Conservation (phyloP, 35 echinoderm and acorn worm species). For the Anneissia japonica region DNA sequence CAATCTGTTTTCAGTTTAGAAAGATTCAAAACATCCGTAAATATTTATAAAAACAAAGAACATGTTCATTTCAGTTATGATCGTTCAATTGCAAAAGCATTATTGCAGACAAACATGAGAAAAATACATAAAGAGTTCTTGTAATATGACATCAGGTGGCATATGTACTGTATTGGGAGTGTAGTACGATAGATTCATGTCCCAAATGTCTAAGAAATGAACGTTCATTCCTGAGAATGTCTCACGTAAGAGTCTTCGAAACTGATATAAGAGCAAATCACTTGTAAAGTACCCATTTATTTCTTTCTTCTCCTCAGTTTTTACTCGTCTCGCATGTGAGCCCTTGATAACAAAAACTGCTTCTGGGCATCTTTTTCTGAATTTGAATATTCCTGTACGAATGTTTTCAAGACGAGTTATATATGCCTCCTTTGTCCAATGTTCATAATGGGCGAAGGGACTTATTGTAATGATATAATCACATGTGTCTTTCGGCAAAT, state of each 20-base stretch:
- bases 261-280: neutral
- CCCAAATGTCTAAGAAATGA: neutral
- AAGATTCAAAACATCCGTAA: too few species aligned
- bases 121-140: conserved; percentile 7
- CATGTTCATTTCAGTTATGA: too few species aligned
- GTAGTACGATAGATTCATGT: neutral
- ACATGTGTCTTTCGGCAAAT: neutral
- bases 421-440: neutral
- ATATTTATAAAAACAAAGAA: too few species aligned
- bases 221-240: neutral
- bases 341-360: neutral
- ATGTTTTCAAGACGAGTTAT: neutral
- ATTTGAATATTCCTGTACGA: neutral
- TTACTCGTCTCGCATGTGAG: conserved; percentile 15
- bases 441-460: neutral
- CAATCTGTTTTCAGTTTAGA: too few species aligned
- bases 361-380: neutral
- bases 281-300: neutral
- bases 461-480: neutral
- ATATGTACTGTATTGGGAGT: neutral
- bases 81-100: too few species aligned
- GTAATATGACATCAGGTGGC: neutral
- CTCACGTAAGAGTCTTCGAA: neutral
- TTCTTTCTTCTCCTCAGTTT: neutral
- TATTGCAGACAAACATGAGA: conserved; percentile 15